Evolutionary conservation across 53 echinoderm and acorn worm genomes (phyloP).

Genomic region (Paracentrotus lividus): DNA sequence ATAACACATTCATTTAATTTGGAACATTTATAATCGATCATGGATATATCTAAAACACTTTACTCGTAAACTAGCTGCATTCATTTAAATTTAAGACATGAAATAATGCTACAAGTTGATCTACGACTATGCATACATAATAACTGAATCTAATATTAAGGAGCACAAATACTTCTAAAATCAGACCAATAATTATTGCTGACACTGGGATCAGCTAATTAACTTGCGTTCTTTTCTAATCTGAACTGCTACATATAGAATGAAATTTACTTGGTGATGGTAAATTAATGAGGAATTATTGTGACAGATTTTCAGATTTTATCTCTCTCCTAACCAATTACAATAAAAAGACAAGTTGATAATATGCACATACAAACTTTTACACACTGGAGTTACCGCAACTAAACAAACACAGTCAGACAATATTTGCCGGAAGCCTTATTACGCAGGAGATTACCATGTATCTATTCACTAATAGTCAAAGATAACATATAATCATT

Average conservation of each 20-base stretch:
- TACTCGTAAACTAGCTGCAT: not conserved
- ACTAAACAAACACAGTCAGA: slow-evolving; percentile 12
- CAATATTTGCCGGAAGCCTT: slow-evolving; percentile 21
- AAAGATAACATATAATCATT: slow-evolving; percentile 32
- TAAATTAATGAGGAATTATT: slow-evolving; percentile 55
- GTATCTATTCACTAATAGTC: slow-evolving; percentile 44
- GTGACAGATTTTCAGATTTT: slow-evolving; percentile 53
- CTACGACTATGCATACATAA: no score
- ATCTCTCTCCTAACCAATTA: slow-evolving; percentile 64
- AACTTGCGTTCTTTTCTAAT: not conserved
- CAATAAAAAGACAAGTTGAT: slow-evolving; percentile 54
- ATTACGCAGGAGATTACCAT: slow-evolving; percentile 4
- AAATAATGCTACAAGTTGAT: not conserved
- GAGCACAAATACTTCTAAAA: no score
- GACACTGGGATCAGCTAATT: not conserved
- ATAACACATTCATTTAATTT: no score
- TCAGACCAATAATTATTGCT: no score
- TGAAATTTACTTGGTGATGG: slow-evolving; percentile 37
- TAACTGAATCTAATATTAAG: no score
- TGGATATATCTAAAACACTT: not conserved
- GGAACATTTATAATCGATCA: no score
- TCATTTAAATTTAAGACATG: slow-evolving; percentile 1
- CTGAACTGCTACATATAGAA: not conserved
- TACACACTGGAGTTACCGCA: slow-evolving; percentile 19
- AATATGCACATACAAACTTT: slow-evolving; percentile 39